Evolutionary conservation across 2,113 vertebrate genomes (phyloP).

Genomic region (Oncorhynchus keta): DNA sequence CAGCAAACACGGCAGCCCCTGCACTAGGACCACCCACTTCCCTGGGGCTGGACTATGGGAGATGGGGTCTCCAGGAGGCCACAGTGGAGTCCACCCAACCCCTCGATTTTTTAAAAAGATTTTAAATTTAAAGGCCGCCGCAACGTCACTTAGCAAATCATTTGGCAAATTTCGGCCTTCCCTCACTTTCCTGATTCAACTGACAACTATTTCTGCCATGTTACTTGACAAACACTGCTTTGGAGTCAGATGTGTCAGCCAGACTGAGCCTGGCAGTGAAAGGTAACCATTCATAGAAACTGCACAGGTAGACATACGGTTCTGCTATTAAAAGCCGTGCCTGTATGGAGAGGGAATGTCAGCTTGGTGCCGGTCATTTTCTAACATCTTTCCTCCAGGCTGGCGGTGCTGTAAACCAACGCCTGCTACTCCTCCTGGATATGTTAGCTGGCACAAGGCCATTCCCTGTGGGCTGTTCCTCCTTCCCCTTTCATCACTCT

Average conservation of each 20-base stretch:
- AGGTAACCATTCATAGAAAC: neutral
- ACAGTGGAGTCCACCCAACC: conserved; percentile 40
- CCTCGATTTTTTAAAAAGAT: neutral
- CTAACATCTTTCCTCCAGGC: conserved; percentile 34
- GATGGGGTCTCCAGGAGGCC: conserved; percentile 36
- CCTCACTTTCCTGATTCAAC: neutral
- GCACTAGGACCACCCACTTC: conserved; percentile 60
- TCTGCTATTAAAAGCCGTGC: neutral
- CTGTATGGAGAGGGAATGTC: conserved; percentile 7
- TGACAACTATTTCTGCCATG: neutral
- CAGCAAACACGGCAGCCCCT: conserved; percentile 38
- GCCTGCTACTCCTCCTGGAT: conserved; percentile 44
- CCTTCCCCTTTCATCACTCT: conserved; percentile 9
- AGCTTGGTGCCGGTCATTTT: conserved; percentile 34
- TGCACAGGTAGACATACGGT: neutral
- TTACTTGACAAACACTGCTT: neutral
- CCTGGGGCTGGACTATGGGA: conserved; percentile 13
- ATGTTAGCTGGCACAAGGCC: conserved; percentile 36
- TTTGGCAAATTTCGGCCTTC: neutral
- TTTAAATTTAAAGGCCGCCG: neutral
- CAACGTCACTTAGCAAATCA: conserved; percentile 16
- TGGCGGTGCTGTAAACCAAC: conserved; percentile 37
- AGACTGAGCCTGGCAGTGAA: neutral
- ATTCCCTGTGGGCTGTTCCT: conserved; percentile 6
- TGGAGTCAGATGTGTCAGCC: neutral